Base-by-base conservation (phyloP, 2,113 vertebrate species). In the Muntiacus muntjak region DNA sequence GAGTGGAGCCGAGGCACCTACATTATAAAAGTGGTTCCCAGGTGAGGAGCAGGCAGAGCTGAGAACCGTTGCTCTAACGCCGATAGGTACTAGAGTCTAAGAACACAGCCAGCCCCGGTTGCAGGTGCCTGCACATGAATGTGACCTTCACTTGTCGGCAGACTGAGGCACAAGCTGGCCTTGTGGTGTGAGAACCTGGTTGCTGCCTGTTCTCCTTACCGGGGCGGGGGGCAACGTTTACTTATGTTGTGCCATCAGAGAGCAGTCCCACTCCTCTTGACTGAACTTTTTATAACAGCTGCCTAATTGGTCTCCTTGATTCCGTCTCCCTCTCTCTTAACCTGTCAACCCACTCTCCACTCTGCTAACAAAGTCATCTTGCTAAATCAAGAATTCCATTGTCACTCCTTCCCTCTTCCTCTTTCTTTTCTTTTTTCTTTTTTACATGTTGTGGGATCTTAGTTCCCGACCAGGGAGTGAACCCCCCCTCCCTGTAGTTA, bases 211-310 rank as follows among this genome's bases (percentile, higher is more conserved):
- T 57, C 43, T 40, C 82, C 76, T 55, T 8, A 19, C 16, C 1
- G 0, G 0, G 30, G 33, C 6, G 0, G 2, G 1, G 5, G 36
- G 15, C 26, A 36, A 14, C 1, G 4, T 40, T 96, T 79, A 58
- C 58, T 76, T 21, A 6, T 9, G 30, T 11, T 33, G 10, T 54
- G 43, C 28, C 43, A 7, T 74, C 17, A 54, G n/a, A 94, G 11
- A 57, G 19, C 17, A 8, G 28, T 21, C n/a, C 19, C 50, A 14
- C 19, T 86, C 57, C 16, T 67, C 36, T 52, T 26, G 21, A 58
- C 25, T 36, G 36, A 89, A 45, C 26, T 47, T 90, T 76, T 28
- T 47, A 4, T 52, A 28, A 54, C 16, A 36, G 57, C 58, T 67
- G 14, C 76, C 64, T 86, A 21, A 81, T 12, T 62, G n/a, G 67